Evolutionary conservation across 2,888 invertebrate genomes (phyloP).

Genomic region (Metallyticus violacea): DNA sequence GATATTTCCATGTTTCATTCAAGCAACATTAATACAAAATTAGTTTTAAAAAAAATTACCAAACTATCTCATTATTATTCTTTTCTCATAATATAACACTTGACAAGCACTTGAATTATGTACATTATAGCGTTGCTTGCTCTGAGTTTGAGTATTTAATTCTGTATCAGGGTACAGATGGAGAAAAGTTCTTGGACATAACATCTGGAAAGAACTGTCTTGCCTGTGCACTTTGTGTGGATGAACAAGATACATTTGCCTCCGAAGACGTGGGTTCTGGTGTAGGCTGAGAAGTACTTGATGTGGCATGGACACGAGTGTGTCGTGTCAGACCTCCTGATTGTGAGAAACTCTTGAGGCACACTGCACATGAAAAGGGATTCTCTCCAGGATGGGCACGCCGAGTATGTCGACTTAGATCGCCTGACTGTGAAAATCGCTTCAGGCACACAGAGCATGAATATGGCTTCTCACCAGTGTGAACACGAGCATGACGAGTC

Average conservation of each 20-base stretch:
- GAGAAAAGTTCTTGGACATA: too few species aligned
- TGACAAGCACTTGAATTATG: neutral
- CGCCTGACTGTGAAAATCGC: constrained; percentile 12
- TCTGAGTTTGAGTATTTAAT: too few species aligned
- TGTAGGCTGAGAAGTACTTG: neutral
- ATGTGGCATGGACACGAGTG: neutral
- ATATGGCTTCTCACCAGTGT: constrained; percentile 37
- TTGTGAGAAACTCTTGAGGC: constrained; percentile 6
- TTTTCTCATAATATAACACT: neutral
- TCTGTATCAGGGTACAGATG: neutral
- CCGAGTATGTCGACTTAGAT: constrained; percentile 7
- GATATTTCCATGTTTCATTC: neutral
- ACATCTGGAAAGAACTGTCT: constrained; percentile 3
- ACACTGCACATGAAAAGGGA: constrained; percentile 1
- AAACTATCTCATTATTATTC: neutral
- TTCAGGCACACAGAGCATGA: constrained; percentile 8
- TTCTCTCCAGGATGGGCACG: constrained; percentile 12
- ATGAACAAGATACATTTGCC: neutral
- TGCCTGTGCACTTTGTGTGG: neutral
- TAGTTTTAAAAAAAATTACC: neutral
- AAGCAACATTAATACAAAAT: neutral
- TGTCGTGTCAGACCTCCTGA: constrained; percentile 8
- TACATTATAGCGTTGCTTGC: neutral
- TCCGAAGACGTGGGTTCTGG: neutral
- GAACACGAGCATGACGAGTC: constrained; percentile 41